phyloP scores from a whole-genome alignment of 2,888 invertebrate species.

The Druceiella hillmani region DNA sequence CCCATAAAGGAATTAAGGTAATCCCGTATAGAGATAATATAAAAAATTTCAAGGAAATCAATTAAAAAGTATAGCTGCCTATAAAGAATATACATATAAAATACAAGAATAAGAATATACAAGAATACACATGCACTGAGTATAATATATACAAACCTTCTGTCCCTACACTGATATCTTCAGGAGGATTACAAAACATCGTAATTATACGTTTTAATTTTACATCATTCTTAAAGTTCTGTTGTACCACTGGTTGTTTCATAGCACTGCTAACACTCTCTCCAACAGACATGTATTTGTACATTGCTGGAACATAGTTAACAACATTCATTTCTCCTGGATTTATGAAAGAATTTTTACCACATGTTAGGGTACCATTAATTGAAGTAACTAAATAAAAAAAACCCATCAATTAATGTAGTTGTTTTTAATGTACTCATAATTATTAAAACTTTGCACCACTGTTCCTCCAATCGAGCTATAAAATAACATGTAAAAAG shows the following conservation, averaged over 20 bases:
- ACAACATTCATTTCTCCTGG: too few relatives aligned
- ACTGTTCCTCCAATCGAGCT: too few relatives aligned
- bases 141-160: slow-evolving; percentile 58
- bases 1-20: too few relatives aligned
- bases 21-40: slow-evolving; percentile 22
- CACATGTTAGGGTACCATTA: too few relatives aligned
- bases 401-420: too few relatives aligned
- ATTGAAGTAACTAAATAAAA: too few relatives aligned
- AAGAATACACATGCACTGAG: slow-evolving; percentile 37
- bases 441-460: too few relatives aligned
- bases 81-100: too few relatives aligned
- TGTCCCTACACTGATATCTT: slow-evolving; percentile 60
- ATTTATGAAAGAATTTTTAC: too few relatives aligned
- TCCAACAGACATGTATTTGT: slow-evolving; percentile 68
- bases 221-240: slow-evolving; percentile 52
- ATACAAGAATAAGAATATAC: too few relatives aligned
- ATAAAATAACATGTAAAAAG: too few relatives aligned
- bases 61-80: slow-evolving; percentile 23
- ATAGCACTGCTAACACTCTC: slow-evolving; percentile 40
- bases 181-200: slow-evolving; percentile 66
- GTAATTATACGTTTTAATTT: slow-evolving; percentile 61
- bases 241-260: slow-evolving; percentile 42
- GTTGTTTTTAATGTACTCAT: too few relatives aligned
- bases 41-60: slow-evolving; percentile 3
- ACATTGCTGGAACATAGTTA: slow-evolving; percentile 56